Conservation (phyloP, 2,797 vertebrate genomes). For the Oreortyx pictus region DNA sequence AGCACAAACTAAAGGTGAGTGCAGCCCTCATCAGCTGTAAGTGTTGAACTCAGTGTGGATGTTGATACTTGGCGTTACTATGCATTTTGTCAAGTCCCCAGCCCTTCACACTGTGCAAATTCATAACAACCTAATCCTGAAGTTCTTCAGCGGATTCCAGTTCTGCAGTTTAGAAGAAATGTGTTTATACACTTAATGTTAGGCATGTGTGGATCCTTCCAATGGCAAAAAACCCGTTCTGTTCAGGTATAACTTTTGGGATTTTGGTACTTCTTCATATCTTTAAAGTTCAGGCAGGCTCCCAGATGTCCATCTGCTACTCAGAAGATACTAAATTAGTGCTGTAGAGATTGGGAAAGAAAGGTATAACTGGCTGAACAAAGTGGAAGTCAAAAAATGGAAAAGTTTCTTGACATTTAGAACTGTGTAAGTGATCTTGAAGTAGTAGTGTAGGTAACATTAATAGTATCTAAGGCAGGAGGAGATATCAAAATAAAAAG, state of each 20-base stretch:
- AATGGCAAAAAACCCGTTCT: neutral
- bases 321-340: neutral
- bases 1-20: slow-evolving; percentile 94
- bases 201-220: neutral
- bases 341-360: neutral
- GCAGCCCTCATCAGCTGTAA: neutral
- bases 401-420: neutral
- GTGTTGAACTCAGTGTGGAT: neutral
- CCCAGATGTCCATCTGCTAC: neutral
- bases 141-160: neutral
- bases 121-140: neutral
- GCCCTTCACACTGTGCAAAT: neutral
- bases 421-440: neutral
- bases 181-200: neutral
- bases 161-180: neutral
- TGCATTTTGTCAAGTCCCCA: neutral
- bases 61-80: neutral
- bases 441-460: neutral
- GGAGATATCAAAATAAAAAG: neutral
- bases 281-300: neutral
- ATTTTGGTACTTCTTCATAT: neutral
- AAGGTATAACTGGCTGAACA: neutral
- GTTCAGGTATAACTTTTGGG: neutral
- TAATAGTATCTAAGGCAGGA: neutral
- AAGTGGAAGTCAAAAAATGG: neutral